phyloP scores from a whole-genome alignment of 2,113 vertebrate species.

The cat (Felis catus) region F.catus_Fca126_mat1.0 CM031412.1:196814001-196814500 shows the following conservation, averaged over 20 bases:
- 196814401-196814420: background rate
- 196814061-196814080: background rate
- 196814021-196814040: background rate
- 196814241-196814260: background rate
- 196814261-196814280: background rate
- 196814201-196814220: too few relatives aligned
- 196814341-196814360: background rate
- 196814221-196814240: too few relatives aligned
- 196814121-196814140: too few relatives aligned
- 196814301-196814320: background rate
- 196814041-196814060: background rate
- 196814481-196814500: background rate
- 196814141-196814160: too few relatives aligned
- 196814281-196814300: background rate
- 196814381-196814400: background rate
- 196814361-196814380: background rate
- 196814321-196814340: background rate
- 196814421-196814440: background rate
- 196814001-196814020: conserved; percentile 37
- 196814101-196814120: background rate
- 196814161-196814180: too few relatives aligned
- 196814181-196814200: too few relatives aligned
- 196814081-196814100: background rate
- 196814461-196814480: background rate
- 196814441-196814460: background rate